Percentiles rank a stretch among this genome's conserved stretches.
These are phyloP conservation scores for Hofmannophila pseudospretella DNA, from an alignment of 2,888 invertebrate species.

Conservation along the genomic window DNA sequence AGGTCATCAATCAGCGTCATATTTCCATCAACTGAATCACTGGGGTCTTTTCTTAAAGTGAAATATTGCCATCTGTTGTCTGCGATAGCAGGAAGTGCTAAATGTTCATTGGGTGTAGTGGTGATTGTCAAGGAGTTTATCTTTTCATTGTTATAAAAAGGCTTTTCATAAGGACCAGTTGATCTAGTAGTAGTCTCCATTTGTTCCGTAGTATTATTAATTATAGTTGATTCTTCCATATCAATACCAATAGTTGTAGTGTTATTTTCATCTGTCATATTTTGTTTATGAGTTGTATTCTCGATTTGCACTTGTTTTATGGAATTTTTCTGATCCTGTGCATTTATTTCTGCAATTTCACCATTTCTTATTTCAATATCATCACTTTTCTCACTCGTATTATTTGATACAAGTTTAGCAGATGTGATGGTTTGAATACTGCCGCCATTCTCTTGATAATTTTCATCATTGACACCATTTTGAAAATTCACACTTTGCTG, in stretches of 20 bases:
- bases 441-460: constrained; percentile 24
- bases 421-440: constrained; percentile 19
- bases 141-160: constrained; percentile 23
- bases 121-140: constrained; percentile 24
- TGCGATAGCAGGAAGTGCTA: constrained; percentile 19
- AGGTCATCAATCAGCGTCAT: constrained; percentile 5
- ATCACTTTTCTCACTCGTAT: constrained; percentile 4
- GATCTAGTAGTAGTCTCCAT: constrained; percentile 10
- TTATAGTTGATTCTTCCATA: constrained; percentile 10
- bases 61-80: constrained; percentile 35
- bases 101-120: constrained; percentile 13
- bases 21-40: constrained; percentile 11
- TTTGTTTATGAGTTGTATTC: constrained; percentile 4
- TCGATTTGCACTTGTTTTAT: not conserved
- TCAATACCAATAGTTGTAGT: constrained; percentile 9
- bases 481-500: constrained; percentile 33
- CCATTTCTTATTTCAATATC: constrained; percentile 23
- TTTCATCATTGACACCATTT: constrained; percentile 22
- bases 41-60: constrained; percentile 21
- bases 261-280: constrained; percentile 6
- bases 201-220: constrained; percentile 10
- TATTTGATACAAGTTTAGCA: constrained; percentile 16
- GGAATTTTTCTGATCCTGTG: not conserved
- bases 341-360: not conserved
- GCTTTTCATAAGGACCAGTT: constrained; percentile 23